Evolutionary conservation across 2,888 invertebrate genomes (phyloP), one percentile per base, ranked within the genome.

Genomic region (Lithophane socia): DNA sequence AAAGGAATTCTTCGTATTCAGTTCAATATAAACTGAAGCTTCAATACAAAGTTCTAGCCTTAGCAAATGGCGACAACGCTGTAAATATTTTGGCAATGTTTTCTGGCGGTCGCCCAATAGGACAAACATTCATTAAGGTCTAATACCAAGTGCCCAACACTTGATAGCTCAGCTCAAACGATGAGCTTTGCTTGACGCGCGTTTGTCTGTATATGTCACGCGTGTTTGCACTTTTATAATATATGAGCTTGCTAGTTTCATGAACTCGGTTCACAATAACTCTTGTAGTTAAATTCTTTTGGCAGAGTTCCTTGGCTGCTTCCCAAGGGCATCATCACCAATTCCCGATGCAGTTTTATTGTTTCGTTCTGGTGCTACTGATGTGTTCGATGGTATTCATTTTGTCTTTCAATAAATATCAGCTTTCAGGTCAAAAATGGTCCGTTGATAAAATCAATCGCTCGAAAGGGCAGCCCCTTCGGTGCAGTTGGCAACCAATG

Each of bases 31-130:
- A 91, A 91, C 90, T 87, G 87, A 88, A 90, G 87, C 86, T 90
- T 88, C 88, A 90, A 91, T 90, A 76, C 83, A 77, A 87, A 89
- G 86, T 91, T 90, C 82, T 88, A 90, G 88, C 87, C 87, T 91
- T 91, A 91, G 92, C 88, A 88, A 92, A 92, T 91, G 88, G 92
- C 90, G 90, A 93, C 92, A 92, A 91, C 87, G 89, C 90, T 89
- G 91, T 91, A 91, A 92, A 93, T 94, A 93, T 94, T 81, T 95
- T 95, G 94, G 94, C 94, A 94, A 92, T 93, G 92, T 90, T 90
- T 92, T 92, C 91, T 95, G 95, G 94, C 95, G 86, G 85, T 80
- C 90, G 88, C 92, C 94, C 94, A 95, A 94, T 92, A 87, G 89
- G 87, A 91, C 87, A 79, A 86, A 85, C 85, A 89, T 91, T 91